Evolutionary conservation across 2,797 vertebrate species (phyloP).

Genomic region (Lepus oiostolus): DNA sequence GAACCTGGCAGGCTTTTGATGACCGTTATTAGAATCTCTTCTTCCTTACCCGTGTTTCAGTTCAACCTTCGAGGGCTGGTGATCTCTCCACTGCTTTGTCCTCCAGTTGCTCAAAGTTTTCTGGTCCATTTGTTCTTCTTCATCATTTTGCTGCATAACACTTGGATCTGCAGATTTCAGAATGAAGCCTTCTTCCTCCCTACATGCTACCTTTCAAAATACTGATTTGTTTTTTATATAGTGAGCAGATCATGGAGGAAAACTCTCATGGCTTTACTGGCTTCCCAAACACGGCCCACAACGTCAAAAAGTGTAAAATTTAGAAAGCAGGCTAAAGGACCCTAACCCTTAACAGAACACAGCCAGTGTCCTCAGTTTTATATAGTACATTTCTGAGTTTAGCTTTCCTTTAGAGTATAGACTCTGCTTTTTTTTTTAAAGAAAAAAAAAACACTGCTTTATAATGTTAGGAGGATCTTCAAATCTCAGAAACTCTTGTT

Average conservation of each 20-base stretch:
- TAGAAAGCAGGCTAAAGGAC: background rate
- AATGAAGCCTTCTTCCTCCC: background rate
- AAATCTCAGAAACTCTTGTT: background rate
- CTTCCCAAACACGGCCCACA: background rate
- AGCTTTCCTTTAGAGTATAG: background rate
- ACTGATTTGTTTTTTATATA: background rate
- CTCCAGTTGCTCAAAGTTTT: background rate
- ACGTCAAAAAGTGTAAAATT: constrained; percentile 1
- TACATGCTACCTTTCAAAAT: background rate
- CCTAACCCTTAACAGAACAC: background rate
- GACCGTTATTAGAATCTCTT: background rate
- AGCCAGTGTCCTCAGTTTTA: background rate
- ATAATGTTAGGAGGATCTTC: constrained; percentile 3
- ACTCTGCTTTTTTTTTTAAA: background rate
- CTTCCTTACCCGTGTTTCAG: background rate
- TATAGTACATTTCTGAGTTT: background rate
- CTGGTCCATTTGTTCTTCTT: background rate
- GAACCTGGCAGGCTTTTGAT: background rate
- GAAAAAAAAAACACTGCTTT: constrained; percentile 12
- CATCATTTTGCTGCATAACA: background rate
- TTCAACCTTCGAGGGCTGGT: background rate
- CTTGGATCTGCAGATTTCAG: background rate
- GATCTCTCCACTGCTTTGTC: background rate
- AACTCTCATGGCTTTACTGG: background rate
- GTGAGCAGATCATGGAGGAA: background rate